phyloP scores from a whole-genome alignment of 2,113 vertebrate species.

The Aphelocoma coerulescens region DNA sequence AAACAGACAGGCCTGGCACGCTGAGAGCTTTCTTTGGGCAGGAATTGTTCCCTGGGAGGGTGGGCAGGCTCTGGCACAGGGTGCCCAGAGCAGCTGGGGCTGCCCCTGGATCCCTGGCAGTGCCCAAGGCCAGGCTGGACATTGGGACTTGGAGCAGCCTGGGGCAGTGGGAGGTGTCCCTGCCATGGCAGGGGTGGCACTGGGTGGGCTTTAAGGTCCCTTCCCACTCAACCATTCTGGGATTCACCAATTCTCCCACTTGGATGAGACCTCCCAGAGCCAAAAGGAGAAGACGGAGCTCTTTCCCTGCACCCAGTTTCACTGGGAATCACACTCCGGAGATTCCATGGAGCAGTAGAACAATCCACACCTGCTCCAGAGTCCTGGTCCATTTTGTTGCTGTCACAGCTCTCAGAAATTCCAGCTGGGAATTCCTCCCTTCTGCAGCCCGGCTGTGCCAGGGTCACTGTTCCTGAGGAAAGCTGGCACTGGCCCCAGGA shows the following conservation, averaged over 20 bases:
- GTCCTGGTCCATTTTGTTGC: not conserved
- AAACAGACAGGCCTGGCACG: not conserved
- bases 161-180: not conserved
- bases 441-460: not conserved
- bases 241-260: not conserved
- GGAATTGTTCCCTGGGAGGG: not conserved
- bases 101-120: not conserved
- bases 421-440: not conserved
- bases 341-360: not conserved
- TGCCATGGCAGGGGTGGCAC: not conserved
- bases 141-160: not conserved
- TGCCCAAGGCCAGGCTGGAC: not conserved
- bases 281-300: not conserved
- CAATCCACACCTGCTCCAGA: not conserved
- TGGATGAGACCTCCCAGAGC: not conserved
- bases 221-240: rapidly evolving
- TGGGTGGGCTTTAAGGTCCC: rapidly evolving
- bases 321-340: not conserved
- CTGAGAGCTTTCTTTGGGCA: not conserved
- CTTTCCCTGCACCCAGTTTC: not conserved
- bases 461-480: not conserved
- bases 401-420: not conserved
- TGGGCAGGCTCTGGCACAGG: not conserved
- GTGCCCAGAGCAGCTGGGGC: not conserved
- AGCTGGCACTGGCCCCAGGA: not conserved